These are phyloP conservation scores for Papilio gigon DNA, from an alignment of 2,888 invertebrate genomes.

Conservation along the genomic window DNA sequence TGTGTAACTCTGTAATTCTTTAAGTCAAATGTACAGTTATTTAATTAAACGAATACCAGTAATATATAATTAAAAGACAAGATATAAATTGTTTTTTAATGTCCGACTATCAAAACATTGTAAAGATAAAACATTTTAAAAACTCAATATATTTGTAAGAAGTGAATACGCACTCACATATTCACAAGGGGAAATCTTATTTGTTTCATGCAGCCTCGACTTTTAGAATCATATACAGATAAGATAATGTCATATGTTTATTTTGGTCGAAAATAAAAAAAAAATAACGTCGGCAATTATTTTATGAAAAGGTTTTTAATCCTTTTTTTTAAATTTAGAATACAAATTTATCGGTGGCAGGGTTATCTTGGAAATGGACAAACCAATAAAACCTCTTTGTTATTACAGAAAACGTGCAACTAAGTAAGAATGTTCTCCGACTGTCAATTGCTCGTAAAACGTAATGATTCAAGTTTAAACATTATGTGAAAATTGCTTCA, in stretches of 20 bases:
- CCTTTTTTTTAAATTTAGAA: too few species aligned
- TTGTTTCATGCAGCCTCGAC: not conserved
- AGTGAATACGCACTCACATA: not conserved
- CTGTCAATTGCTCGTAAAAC: conserved; percentile 26
- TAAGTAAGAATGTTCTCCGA: not conserved
- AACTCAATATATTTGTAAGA: not conserved
- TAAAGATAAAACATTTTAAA: not conserved
- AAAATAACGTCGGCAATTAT: too few species aligned
- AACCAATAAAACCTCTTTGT: not conserved
- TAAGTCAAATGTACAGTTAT: too few species aligned
- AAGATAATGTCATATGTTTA: too few species aligned
- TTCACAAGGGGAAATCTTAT: not conserved
- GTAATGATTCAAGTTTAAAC: conserved; percentile 14
- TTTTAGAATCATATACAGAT: not conserved
- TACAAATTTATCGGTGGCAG: too few species aligned
- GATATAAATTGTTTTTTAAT: too few species aligned
- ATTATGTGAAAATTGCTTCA: conserved; percentile 24
- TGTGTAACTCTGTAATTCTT: too few species aligned
- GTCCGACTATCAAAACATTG: too few species aligned
- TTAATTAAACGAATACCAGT: too few species aligned
- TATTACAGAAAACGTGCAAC: conserved; percentile 6
- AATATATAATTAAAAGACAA: too few species aligned
- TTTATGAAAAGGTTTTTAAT: too few species aligned
- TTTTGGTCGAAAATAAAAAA: too few species aligned
- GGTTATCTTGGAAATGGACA: not conserved